Base-by-base conservation (phyloP, 2,888 invertebrate species). In the Cylindroiulus punctatus region DNA sequence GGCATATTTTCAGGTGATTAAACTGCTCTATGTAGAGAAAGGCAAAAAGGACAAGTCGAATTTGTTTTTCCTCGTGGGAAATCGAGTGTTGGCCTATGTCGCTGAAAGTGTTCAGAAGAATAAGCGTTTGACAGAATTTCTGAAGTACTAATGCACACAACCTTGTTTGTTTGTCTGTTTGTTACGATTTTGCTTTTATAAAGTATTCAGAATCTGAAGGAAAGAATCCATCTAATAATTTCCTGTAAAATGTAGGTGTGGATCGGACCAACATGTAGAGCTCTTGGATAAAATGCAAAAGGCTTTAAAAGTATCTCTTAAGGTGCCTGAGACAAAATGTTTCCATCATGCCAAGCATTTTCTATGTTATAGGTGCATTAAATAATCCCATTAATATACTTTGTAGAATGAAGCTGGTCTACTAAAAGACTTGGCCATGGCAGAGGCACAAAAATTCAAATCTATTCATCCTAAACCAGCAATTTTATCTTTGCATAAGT, bases 211-310 rank as follows among this genome's bases (percentile, higher is more conserved):
- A n/a, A n/a, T 76, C 3, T 14, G 30, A 12, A 30, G 17, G 81
- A 22, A 76, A 76, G 17, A 26, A 3, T 19, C 26, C 30, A 76
- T 30, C 22, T 76, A 26, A 26, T 2, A 3, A 7, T 76, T 22
- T 26, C 0, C 8, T 76, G 8, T 0, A 30, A 83, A 26, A 26
- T 36, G 14, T 88, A 96, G 96, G 90, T 94, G 94, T 88, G 94
- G 94, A 85, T 93, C 96, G 47, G 91, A 91, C 0, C 93, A 93
- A 89, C 96, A 96, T 90, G 92, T 93, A 87, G 94, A 95, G 44
- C 90, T 96, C 57, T 93, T 96, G 0, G 94, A 94, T 88, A 96
- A 96, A 91, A 90, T 95, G 7, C 94, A 95, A 89, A 94, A 93
- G 89, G 94, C 94, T 88, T 89, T 93, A 0, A 96, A 95, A 92